Evolutionary conservation across 2,888 invertebrate genomes (phyloP).

Genomic region (Athripsodes cinereus): DNA sequence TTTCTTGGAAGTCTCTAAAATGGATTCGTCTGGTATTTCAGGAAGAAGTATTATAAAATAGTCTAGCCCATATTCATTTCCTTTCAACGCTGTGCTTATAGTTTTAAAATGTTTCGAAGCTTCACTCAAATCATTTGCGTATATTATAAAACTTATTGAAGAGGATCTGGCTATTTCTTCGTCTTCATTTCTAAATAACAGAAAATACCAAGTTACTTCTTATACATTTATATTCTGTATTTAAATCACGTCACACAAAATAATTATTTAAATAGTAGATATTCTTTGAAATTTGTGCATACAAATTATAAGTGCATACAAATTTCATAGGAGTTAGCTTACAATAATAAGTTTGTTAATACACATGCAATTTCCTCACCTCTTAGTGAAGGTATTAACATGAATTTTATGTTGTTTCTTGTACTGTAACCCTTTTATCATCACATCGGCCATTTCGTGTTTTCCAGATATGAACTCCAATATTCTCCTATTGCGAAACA

Average conservation of each 20-base stretch:
- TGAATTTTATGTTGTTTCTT: neutral
- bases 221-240: no score
- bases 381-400: neutral
- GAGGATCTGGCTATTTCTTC: neutral
- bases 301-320: neutral
- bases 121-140: neutral
- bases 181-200: neutral
- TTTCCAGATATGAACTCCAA: neutral
- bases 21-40: neutral
- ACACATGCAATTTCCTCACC: neutral
- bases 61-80: conserved; percentile 1
- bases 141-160: neutral
- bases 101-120: neutral
- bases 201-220: no score
- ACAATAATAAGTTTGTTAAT: no score
- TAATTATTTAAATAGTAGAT: no score
- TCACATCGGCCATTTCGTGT: neutral
- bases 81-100: neutral
- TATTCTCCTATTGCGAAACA: neutral
- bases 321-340: no score
- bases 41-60: neutral
- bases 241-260: no score
- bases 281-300: no score
- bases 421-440: neutral
- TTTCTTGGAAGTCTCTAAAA: neutral